Evolutionary conservation across 2,797 vertebrate genomes (phyloP).

Genomic region (Danio albolineatus): DNA sequence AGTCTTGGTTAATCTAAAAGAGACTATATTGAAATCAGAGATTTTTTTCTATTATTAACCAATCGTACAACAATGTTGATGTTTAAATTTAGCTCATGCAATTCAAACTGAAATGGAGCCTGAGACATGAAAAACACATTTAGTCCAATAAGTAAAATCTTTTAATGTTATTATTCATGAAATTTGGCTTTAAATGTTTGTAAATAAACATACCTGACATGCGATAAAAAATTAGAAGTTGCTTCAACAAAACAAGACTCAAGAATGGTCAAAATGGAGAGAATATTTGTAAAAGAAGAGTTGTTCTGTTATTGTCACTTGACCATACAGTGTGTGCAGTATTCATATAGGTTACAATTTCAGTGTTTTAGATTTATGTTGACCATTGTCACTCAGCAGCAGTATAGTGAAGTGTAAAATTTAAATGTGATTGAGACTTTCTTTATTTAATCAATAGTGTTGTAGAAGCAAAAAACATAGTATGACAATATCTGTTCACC

Average conservation of each 20-base stretch:
- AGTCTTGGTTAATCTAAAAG: background rate
- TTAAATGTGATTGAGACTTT: background rate
- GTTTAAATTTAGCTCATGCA: too few species aligned
- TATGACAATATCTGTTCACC: background rate
- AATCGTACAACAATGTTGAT: background rate
- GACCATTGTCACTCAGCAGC: background rate
- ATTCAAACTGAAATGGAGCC: background rate
- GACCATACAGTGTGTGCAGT: background rate
- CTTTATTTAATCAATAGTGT: background rate
- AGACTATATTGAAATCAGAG: background rate
- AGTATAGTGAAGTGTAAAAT: background rate
- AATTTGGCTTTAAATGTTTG: background rate
- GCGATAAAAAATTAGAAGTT: too few species aligned
- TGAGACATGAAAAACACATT: background rate
- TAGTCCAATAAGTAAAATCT: background rate
- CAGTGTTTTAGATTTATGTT: background rate
- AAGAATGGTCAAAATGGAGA: background rate
- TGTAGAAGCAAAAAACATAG: background rate
- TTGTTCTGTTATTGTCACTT: background rate
- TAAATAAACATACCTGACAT: background rate
- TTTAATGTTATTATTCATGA: background rate
- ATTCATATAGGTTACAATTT: background rate
- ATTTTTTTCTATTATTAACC: slow-evolving; percentile 1
- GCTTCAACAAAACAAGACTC: too few species aligned
- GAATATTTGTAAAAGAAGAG: too few species aligned